Percentiles rank a stretch among this genome's conserved stretches.
These are phyloP conservation scores for Drosophila busckii DNA, from an alignment of 1,140 invertebrate genomes.

Conservation along the genomic window DNA sequence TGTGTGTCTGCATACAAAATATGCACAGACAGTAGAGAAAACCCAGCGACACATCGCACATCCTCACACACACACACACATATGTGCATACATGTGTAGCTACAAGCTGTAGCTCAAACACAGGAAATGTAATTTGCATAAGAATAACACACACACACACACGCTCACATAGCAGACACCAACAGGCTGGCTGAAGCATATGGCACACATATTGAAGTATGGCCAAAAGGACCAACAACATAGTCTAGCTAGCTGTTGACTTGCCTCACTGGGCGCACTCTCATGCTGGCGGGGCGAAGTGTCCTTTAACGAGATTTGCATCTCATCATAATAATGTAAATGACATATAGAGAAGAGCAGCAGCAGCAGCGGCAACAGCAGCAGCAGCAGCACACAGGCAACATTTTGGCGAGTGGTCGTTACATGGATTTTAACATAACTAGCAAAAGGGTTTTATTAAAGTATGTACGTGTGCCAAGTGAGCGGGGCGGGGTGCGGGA, in stretches of 20 bases:
- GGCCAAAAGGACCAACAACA: slow-evolving; percentile 35
- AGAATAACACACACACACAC: slow-evolving; percentile 62
- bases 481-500: slow-evolving; percentile 11
- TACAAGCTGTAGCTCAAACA: slow-evolving; percentile 74
- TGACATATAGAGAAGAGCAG: slow-evolving; percentile 43
- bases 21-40: slow-evolving; percentile 25
- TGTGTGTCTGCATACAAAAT: slow-evolving; percentile 52
- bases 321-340: slow-evolving; percentile 77
- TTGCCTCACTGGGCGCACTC: slow-evolving; percentile 1
- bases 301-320: slow-evolving; percentile 75
- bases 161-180: slow-evolving; percentile 14
- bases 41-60: slow-evolving; percentile 2
- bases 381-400: slow-evolving; percentile 1
- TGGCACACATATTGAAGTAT: slow-evolving; percentile 74
- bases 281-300: slow-evolving; percentile 56
- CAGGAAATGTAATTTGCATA: slow-evolving; percentile 75
- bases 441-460: slow-evolving; percentile 50
- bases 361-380: neutral
- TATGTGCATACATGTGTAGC: slow-evolving; percentile 53
- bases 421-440: slow-evolving; percentile 57
- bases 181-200: slow-evolving; percentile 45
- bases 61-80: slow-evolving; percentile 13
- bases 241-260: slow-evolving; percentile 11
- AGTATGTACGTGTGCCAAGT: too few species aligned
- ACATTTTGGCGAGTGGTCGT: slow-evolving; percentile 47